These are phyloP conservation scores for Erpornis zantholeuca DNA, from an alignment of 2,113 vertebrate genomes.

Conservation along the genomic window DNA sequence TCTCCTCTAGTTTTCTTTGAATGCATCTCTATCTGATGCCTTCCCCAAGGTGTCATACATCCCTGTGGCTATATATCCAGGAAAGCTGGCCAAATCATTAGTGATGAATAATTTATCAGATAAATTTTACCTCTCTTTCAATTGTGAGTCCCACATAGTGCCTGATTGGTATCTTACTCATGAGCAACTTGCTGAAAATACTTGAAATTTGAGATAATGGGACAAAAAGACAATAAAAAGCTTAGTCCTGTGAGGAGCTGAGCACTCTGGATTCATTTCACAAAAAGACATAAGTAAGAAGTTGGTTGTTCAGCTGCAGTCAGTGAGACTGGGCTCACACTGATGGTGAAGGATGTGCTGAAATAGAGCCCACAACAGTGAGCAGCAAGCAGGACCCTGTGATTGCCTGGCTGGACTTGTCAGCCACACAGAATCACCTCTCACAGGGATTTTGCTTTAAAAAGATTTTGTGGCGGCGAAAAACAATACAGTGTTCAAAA, in stretches of 20 bases:
- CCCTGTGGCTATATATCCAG: constrained; percentile 58
- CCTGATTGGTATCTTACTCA: neutral
- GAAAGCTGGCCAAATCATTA: constrained; percentile 61
- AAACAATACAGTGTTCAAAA: constrained; percentile 4
- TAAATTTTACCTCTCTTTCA: constrained; percentile 61
- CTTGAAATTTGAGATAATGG: constrained; percentile 21
- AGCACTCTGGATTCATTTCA: neutral
- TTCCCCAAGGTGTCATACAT: constrained; percentile 58
- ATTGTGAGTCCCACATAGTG: neutral
- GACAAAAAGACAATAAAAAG: neutral
- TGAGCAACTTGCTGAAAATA: constrained; percentile 9
- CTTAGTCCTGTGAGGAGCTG: neutral
- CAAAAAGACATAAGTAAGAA: neutral
- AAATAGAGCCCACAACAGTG: neutral
- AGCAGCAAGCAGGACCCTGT: neutral
- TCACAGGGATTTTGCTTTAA: neutral
- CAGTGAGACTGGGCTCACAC: neutral
- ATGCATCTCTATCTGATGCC: constrained; percentile 39
- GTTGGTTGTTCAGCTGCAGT: neutral
- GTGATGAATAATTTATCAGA: constrained; percentile 57
- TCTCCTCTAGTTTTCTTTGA: constrained; percentile 21
- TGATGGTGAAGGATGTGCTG: neutral
- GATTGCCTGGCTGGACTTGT: neutral
- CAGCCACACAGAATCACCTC: neutral
- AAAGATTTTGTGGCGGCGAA: neutral